These are phyloP conservation scores for Microctenopoma steveboyesi DNA, from an alignment of 2,797 vertebrate species.

Conservation along the genomic window DNA sequence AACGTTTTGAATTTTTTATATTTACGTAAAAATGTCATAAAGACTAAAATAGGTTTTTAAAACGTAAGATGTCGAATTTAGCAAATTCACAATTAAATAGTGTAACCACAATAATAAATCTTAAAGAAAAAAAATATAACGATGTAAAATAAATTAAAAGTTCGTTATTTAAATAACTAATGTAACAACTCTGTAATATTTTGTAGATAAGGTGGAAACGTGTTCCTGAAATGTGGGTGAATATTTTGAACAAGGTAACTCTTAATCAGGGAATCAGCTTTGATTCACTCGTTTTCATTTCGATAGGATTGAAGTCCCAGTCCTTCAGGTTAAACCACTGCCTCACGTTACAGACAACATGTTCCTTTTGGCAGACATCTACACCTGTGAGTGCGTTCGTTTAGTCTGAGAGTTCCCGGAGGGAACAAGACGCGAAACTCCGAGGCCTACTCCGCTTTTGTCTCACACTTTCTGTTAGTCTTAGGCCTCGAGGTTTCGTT, in stretches of 20 bases:
- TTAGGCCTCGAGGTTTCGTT: constrained; percentile 38
- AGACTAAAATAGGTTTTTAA: no score
- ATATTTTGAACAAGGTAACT: neutral
- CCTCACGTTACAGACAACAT: neutral
- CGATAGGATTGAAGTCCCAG: neutral
- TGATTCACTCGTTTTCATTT: neutral
- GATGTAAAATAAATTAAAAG: neutral
- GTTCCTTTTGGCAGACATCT: constrained; percentile 29
- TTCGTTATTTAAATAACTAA: neutral
- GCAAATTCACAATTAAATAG: no score
- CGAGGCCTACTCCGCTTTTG: neutral
- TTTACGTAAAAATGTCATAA: neutral
- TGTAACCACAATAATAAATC: no score
- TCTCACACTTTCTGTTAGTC: constrained; percentile 39
- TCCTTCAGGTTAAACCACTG: constrained; percentile 5
- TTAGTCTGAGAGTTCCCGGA: constrained; percentile 17
- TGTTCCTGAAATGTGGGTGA: fast-evolving
- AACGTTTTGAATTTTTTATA: neutral
- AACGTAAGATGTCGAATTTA: no score
- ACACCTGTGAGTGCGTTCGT: constrained; percentile 28
- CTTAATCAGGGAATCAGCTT: neutral
- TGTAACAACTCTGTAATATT: neutral
- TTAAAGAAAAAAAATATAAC: no score
- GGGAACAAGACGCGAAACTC: constrained; percentile 37
- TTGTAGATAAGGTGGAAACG: neutral